phyloP scores from a whole-genome alignment of 2,888 invertebrate genomes.

The Rhabditoides inermis region DNA sequence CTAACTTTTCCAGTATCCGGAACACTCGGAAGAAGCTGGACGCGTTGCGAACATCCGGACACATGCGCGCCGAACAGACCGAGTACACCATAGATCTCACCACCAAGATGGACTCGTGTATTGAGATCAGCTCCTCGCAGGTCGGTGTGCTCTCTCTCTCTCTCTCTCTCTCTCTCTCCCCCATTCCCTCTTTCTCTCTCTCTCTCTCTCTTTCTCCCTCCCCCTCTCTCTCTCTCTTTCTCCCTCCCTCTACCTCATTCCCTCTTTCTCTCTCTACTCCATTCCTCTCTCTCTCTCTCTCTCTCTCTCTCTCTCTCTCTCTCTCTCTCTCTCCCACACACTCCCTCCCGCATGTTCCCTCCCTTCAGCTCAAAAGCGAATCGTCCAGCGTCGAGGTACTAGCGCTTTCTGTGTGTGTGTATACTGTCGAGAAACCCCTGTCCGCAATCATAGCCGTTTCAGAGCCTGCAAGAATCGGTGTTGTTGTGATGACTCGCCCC shows the following conservation, averaged over 20 bases:
- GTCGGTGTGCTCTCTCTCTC: neutral
- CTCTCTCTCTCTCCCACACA: neutral
- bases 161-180: constrained; percentile 4
- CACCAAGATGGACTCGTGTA: constrained; percentile 33
- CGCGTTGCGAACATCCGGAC: constrained; percentile 14
- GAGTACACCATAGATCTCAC: constrained; percentile 29
- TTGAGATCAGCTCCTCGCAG: constrained; percentile 29
- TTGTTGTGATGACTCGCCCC: too few species aligned
- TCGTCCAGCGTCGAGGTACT: too few species aligned
- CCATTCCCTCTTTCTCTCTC: constrained; percentile 10
- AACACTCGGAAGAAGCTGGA: constrained; percentile 4
- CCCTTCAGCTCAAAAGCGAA: too few species aligned
- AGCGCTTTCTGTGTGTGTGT: too few species aligned
- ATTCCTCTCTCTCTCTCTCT: neutral
- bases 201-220: constrained; percentile 7
- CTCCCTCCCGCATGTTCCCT: neutral
- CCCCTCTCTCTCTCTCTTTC: constrained; percentile 2
- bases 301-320: constrained; percentile 3
- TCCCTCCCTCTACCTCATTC: neutral
- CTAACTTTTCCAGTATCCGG: constrained; percentile 17
- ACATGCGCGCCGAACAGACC: constrained; percentile 21
- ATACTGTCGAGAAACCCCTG: too few species aligned
- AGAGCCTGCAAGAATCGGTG: too few species aligned
- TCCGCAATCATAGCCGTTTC: too few species aligned
- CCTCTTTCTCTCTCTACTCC: neutral